phyloP scores from a whole-genome alignment of 2,113 vertebrate genomes.

The Rissa tridactyla region DNA sequence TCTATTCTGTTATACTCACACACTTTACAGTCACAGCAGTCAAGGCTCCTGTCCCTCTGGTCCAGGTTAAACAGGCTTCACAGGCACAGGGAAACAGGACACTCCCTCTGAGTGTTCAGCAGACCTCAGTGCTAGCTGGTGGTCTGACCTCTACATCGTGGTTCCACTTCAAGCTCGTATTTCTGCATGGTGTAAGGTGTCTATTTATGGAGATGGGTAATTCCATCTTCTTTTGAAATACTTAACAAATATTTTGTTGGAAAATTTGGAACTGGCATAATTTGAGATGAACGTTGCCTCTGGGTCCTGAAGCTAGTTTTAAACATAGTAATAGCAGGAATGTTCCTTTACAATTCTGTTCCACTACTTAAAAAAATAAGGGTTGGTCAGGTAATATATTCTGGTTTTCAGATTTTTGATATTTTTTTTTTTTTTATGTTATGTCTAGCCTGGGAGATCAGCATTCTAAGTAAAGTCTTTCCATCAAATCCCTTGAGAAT shows the following conservation, averaged over 20 bases:
- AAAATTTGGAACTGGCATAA: background rate
- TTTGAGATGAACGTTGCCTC: background rate
- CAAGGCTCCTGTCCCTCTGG: background rate
- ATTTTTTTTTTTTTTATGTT: background rate
- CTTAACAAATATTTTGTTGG: background rate
- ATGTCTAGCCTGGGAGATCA: background rate
- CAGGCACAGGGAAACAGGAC: background rate
- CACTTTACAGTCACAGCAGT: background rate
- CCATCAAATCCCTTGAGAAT: background rate
- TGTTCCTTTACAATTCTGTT: background rate
- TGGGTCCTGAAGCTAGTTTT: background rate
- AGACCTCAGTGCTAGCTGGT: background rate
- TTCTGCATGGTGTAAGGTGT: background rate
- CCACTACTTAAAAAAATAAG: background rate
- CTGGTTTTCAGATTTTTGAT: background rate
- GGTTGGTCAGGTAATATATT: background rate
- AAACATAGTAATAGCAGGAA: background rate
- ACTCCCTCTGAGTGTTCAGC: rapidly evolving
- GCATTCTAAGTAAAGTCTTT: background rate
- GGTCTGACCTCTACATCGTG: background rate
- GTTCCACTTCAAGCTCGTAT: rapidly evolving
- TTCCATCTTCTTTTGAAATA: background rate
- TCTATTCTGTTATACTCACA: background rate
- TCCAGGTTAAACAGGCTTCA: background rate
- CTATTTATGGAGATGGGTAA: background rate